These are phyloP conservation scores for Molossus alvarezi DNA, from an alignment of 2,797 vertebrate species.

Conservation along the genomic window DNA sequence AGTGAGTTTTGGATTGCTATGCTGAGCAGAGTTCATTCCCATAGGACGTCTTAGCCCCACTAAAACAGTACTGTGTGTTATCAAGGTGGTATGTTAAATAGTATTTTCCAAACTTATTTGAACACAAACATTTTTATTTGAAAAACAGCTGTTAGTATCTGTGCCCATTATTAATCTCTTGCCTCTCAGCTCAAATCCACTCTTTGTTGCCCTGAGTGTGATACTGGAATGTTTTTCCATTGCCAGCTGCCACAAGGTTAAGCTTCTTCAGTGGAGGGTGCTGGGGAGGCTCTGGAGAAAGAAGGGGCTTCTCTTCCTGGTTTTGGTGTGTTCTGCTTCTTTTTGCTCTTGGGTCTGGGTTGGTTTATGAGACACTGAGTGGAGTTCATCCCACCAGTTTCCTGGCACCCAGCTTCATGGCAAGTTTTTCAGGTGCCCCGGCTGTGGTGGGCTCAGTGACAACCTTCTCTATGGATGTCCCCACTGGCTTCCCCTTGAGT, in stretches of 20 bases:
- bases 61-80: background rate
- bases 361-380: background rate
- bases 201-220: background rate
- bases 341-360: background rate
- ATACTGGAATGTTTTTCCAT: background rate
- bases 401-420: background rate
- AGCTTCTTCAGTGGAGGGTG: background rate
- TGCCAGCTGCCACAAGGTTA: background rate
- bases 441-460: background rate
- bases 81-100: background rate
- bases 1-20: background rate
- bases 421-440: conserved; percentile 10
- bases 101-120: conserved; percentile 39
- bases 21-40: background rate
- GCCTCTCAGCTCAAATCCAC: background rate
- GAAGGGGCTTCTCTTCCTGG: background rate
- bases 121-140: conserved; percentile 28
- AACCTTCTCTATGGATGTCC: background rate
- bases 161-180: background rate
- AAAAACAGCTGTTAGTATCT: background rate
- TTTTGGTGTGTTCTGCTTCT: background rate
- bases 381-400: background rate
- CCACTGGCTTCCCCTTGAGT: background rate
- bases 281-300: background rate
- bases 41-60: background rate